phyloP scores from a whole-genome alignment of 2,888 invertebrate genomes.

The Heliconius hortense region DNA sequence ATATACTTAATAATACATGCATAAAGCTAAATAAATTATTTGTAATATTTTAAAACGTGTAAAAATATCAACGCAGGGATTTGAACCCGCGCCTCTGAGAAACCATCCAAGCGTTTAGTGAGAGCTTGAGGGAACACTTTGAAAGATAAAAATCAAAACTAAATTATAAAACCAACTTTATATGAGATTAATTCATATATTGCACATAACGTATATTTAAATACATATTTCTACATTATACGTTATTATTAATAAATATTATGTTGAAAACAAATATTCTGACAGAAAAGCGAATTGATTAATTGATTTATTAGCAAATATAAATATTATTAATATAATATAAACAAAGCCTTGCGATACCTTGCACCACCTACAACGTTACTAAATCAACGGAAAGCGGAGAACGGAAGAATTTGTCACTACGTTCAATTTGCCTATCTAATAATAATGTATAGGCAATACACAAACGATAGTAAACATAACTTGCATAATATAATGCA shows the following conservation, averaged over 20 bases:
- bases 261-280: background rate
- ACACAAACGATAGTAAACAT: background rate
- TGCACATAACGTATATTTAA: background rate
- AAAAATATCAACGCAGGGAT: no score
- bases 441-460: background rate
- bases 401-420: background rate
- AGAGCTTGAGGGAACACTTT: no score
- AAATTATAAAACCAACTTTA: no score
- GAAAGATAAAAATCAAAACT: no score
- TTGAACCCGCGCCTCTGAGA: no score
- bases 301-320: background rate
- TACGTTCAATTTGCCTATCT: background rate
- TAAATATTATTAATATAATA: background rate
- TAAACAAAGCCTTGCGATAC: background rate
- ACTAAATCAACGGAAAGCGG: background rate
- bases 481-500: slow-evolving; percentile 30
- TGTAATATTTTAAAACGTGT: no score
- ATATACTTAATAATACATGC: background rate
- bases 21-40: no score
- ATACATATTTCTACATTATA: background rate
- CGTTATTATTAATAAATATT: background rate
- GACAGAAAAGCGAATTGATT: background rate
- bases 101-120: no score
- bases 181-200: background rate
- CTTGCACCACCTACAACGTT: background rate